phyloP scores from a whole-genome alignment of 2,113 vertebrate genomes.

The Peucedramus taeniatus region DNA sequence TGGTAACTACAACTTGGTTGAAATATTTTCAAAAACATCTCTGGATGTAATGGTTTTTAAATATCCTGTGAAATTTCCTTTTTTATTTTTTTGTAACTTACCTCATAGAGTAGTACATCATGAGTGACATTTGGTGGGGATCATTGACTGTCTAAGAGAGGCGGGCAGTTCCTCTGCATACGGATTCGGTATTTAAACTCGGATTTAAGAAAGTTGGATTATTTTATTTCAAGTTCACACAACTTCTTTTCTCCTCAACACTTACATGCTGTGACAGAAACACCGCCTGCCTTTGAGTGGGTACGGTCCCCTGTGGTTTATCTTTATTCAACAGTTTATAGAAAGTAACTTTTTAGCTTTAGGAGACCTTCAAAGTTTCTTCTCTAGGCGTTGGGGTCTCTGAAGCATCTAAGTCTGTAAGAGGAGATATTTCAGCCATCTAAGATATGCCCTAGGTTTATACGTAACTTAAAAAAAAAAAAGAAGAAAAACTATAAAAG shows the following conservation, averaged over 20 bases:
- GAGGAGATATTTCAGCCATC: slow-evolving; percentile 25
- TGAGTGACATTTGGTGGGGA: background rate
- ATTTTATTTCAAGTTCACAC: slow-evolving; percentile 12
- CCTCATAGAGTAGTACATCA: background rate
- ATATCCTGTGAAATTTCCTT: background rate
- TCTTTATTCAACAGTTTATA: slow-evolving; percentile 45
- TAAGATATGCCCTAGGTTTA: slow-evolving; percentile 36
- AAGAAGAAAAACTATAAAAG: slow-evolving; percentile 7
- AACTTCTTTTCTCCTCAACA: background rate
- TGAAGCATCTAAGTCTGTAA: slow-evolving; percentile 33
- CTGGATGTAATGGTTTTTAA: background rate
- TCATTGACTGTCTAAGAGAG: background rate
- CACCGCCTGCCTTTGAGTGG: slow-evolving; percentile 14
- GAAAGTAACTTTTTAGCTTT: slow-evolving; percentile 27
- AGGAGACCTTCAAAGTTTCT: slow-evolving; percentile 42
- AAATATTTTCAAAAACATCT: background rate
- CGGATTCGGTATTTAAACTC: background rate
- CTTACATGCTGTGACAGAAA: slow-evolving; percentile 1
- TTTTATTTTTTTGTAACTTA: background rate
- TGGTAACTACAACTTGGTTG: background rate
- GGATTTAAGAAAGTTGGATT: background rate
- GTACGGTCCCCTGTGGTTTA: background rate
- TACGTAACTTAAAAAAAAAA: background rate
- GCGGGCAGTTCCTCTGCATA: background rate
- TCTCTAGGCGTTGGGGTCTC: background rate